These are phyloP conservation scores for Andrena hattorfiana DNA, from an alignment of 2,888 invertebrate genomes.

Conservation along the genomic window DNA sequence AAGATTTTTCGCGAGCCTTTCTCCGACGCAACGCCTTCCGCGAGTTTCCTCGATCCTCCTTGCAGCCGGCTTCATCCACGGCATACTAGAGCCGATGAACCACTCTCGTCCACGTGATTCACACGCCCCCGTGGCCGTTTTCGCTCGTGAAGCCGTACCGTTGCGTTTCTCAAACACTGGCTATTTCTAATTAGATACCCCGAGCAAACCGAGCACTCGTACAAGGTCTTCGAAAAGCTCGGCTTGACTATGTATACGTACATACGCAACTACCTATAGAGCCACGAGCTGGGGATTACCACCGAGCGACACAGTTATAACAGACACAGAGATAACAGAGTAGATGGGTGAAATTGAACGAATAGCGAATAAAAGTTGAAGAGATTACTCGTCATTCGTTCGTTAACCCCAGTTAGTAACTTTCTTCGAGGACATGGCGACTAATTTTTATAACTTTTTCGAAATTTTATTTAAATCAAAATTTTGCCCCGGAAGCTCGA, in stretches of 20 bases:
- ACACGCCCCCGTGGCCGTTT: slow-evolving; percentile 35
- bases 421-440: too few relatives aligned
- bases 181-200: neutral
- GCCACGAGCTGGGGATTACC: neutral
- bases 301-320: neutral
- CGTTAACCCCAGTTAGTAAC: too few relatives aligned
- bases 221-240: too few relatives aligned
- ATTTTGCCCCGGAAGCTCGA: too few relatives aligned
- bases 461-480: too few relatives aligned
- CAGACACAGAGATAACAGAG: neutral
- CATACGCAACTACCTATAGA: neutral
- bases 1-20: slow-evolving; percentile 25
- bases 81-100: neutral
- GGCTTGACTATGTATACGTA: too few relatives aligned
- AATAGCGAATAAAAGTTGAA: too few relatives aligned
- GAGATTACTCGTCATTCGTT: too few relatives aligned
- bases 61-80: neutral
- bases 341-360: too few relatives aligned
- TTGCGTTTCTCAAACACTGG: neutral
- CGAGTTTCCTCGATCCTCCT: slow-evolving; percentile 8
- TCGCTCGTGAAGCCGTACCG: slow-evolving; percentile 37
- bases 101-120: slow-evolving; percentile 45
- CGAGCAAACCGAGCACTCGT: neutral
- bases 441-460: too few relatives aligned
- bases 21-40: slow-evolving; percentile 17